phyloP scores from a whole-genome alignment of 2,113 vertebrate genomes.

The Antechinus flavipes region DNA sequence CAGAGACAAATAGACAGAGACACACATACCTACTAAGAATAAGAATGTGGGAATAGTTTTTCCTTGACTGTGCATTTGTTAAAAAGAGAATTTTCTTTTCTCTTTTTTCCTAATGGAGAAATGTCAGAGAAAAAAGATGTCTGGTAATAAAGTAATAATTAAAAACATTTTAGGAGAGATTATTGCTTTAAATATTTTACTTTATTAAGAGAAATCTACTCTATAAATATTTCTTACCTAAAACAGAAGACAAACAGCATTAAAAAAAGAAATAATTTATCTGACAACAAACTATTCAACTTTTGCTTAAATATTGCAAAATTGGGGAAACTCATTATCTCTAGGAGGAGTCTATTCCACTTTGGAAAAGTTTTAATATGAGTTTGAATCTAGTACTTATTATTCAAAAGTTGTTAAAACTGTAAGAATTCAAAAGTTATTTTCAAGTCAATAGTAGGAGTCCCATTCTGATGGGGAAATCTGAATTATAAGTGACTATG shows the following conservation, averaged over 20 bases:
- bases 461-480: neutral
- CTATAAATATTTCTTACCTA: neutral
- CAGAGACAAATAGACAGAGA: too few relatives aligned
- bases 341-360: neutral
- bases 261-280: neutral
- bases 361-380: neutral
- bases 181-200: neutral
- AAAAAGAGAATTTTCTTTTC: too few relatives aligned
- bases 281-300: neutral
- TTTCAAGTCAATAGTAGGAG: slow-evolving; percentile 17
- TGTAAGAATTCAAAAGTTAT: neutral
- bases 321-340: neutral
- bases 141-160: too few relatives aligned
- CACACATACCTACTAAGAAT: too few relatives aligned
- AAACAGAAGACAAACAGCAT: neutral
- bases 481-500: neutral
- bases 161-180: neutral
- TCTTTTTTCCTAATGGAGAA: too few relatives aligned
- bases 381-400: neutral
- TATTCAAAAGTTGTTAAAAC: neutral
- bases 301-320: neutral
- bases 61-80: too few relatives aligned
- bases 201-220: neutral
- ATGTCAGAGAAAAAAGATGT: too few relatives aligned
- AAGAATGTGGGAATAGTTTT: too few relatives aligned